Evolutionary conservation across 2,797 vertebrate genomes (phyloP), one percentile per base, ranked within the genome.

Genomic region (Clarias platycephalus): DNA sequence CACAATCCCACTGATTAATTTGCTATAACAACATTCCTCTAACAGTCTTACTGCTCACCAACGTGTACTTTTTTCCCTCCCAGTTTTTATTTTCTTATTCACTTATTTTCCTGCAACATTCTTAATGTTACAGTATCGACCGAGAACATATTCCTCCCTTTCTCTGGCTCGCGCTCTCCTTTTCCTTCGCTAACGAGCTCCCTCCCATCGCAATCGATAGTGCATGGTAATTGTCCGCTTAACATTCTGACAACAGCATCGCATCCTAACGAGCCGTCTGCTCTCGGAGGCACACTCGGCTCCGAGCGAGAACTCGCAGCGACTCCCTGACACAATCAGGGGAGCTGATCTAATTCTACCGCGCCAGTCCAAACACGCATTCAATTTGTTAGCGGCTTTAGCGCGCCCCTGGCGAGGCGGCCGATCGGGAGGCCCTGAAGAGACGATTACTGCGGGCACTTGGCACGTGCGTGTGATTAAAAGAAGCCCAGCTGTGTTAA

Each of bases 221-320:
- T 87, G 91, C 93, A 93, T 93, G 93, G 93, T 95, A 94, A 95
- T 95, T 95, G 93, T 94, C 94, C 95, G 94, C 93, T 95, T 96
- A 95, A 94, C 93, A 96, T 95, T 95, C 94, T 94, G 93, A 91
- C 93, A 93, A 94, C 93, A 93, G 92, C 92, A 92, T 92, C 91
- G 91, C 80, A 92, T 93, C 93, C 83, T 95, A 92, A 92, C 93
- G 91, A 94, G 92, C 88, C 87, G 89, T 86, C 85, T 80, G 84
- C 84, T 89, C 93, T 94, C 92, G 86, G 90, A 92, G 90, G 90
- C 92, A 83, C 92, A 87, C 88, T 85, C 90, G 84, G 78, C 72
- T 85, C 66, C 63, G 82, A 72, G 91, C 90, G 94, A 93, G 92
- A 93, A 88, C 92, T 93, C 91, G 86, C 91, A 91, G 92, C 92